Percentiles rank a stretch among this genome's conserved stretches.
phyloP scores from a whole-genome alignment of 2,888 invertebrate species.

The Pediacus dermestoides region DNA sequence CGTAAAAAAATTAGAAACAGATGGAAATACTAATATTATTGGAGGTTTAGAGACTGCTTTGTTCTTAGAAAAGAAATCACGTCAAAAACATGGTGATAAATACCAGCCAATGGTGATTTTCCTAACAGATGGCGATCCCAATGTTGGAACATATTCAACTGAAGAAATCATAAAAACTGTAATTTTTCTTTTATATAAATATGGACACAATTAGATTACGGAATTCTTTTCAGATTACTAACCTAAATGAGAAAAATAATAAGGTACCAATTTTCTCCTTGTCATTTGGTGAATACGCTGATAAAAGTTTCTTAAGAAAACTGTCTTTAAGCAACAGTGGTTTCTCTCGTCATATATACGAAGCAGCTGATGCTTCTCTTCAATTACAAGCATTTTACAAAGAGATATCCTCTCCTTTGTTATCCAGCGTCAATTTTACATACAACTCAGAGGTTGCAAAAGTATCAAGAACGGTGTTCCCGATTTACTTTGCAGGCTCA shows the following conservation, averaged over 20 bases:
- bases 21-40: constrained; percentile 63
- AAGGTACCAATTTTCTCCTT: constrained; percentile 56
- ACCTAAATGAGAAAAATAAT: constrained; percentile 50
- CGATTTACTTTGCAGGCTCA: constrained; percentile 57
- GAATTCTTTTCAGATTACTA: constrained; percentile 41
- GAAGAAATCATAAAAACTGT: constrained; percentile 52
- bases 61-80: constrained; percentile 27
- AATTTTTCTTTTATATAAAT: too few relatives aligned
- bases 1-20: constrained; percentile 52
- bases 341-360: constrained; percentile 65
- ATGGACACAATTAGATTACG: not conserved
- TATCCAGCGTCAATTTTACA: constrained; percentile 61
- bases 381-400: constrained; percentile 64
- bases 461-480: constrained; percentile 54
- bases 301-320: constrained; percentile 61
- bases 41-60: constrained; percentile 57
- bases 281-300: constrained; percentile 65
- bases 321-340: constrained; percentile 62
- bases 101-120: constrained; percentile 61
- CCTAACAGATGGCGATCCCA: constrained; percentile 62
- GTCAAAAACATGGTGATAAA: constrained; percentile 23
- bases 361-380: constrained; percentile 61
- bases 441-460: constrained; percentile 47
- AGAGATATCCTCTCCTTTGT: constrained; percentile 63
- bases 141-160: constrained; percentile 54